Evolutionary conservation across 2,113 vertebrate genomes (phyloP).

Genomic region (Mobula hypostoma): DNA sequence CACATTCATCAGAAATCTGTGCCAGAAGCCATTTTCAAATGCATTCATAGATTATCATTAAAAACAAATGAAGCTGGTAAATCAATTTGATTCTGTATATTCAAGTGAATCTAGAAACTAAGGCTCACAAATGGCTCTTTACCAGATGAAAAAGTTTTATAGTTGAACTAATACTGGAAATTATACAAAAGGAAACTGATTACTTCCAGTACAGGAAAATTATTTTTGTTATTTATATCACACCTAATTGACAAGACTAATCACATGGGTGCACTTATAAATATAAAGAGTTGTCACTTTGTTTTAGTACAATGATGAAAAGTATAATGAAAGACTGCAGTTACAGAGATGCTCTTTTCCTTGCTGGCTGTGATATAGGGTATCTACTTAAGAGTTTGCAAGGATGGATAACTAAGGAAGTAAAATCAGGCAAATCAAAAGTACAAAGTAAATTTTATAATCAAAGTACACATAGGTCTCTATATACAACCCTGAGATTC

Average conservation of each 20-base stretch:
- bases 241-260: constrained; percentile 12
- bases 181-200: constrained; percentile 6
- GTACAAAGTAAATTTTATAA: too few species aligned
- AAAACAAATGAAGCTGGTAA: constrained; percentile 34
- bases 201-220: constrained; percentile 15
- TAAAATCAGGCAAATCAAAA: background rate
- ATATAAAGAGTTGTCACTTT: background rate
- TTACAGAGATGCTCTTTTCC: background rate
- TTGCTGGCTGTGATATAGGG: background rate
- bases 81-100: constrained; percentile 30
- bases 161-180: constrained; percentile 36
- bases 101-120: constrained; percentile 11
- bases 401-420: background rate
- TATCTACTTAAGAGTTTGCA: background rate
- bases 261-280: background rate
- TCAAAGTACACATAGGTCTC: too few species aligned
- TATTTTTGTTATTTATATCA: background rate
- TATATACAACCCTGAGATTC: too few species aligned
- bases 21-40: constrained; percentile 33
- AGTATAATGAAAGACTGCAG: background rate
- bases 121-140: background rate
- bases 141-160: constrained; percentile 26
- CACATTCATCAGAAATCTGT: constrained; percentile 20
- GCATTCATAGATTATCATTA: constrained; percentile 24
- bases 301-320: background rate